Percentiles rank a stretch among this genome's conserved stretches.
Conservation (phyloP, 2,888 invertebrate genomes). For the Octonoba sinensis region DNA sequence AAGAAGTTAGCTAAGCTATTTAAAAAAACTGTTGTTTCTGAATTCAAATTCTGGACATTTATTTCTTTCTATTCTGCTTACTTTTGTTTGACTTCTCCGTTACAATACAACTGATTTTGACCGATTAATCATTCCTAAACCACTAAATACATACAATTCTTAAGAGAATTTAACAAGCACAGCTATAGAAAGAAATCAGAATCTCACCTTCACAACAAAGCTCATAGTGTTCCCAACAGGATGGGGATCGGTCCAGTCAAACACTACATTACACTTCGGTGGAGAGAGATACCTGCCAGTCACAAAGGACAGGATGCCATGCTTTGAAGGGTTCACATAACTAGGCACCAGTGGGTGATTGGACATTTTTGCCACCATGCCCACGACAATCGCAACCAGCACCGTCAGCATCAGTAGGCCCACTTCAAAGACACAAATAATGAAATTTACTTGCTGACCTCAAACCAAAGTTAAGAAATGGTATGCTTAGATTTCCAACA, state of each 20-base stretch:
- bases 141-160: too few relatives aligned
- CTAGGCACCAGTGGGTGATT: constrained; percentile 91
- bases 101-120: too few relatives aligned
- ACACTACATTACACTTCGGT: constrained; percentile 86
- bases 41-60: too few relatives aligned
- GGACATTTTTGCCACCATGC: constrained; percentile 86
- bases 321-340: constrained; percentile 77
- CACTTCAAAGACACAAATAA: constrained; percentile 4
- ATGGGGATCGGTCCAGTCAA: constrained; percentile 92
- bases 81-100: too few relatives aligned
- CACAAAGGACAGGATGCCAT: constrained; percentile 89
- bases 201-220: constrained; percentile 81
- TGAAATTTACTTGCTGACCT: too few relatives aligned
- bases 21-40: too few relatives aligned
- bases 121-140: too few relatives aligned
- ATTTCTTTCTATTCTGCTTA: too few relatives aligned
- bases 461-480: background rate
- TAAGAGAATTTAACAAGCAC: too few relatives aligned
- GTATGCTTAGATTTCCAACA: background rate
- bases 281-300: constrained; percentile 92
- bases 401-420: constrained; percentile 72
- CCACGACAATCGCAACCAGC: constrained; percentile 89
- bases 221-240: constrained; percentile 91
- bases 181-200: too few relatives aligned
- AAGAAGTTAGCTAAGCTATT: too few relatives aligned